These are phyloP conservation scores for Pavo muticus DNA, from an alignment of 2,113 vertebrate genomes.

Conservation along the genomic window DNA sequence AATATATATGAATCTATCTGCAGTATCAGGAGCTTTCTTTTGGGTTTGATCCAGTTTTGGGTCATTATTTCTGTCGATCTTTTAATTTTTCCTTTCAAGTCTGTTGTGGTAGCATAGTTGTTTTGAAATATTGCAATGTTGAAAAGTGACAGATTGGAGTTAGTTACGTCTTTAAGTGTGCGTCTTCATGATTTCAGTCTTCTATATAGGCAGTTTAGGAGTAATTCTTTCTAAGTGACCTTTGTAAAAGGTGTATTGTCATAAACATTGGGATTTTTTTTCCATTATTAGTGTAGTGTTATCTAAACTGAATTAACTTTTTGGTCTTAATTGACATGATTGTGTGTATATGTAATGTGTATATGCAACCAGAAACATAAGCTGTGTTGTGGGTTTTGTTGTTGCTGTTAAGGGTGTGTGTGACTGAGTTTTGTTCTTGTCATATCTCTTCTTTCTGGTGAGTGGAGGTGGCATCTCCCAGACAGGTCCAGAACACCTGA, in stretches of 20 bases:
- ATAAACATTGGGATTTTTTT: neutral
- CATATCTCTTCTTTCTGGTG: neutral
- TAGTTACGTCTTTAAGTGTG: neutral
- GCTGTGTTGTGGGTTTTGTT: neutral
- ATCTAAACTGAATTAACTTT: neutral
- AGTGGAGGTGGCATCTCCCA: neutral
- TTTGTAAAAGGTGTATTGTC: neutral
- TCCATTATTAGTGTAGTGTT: neutral
- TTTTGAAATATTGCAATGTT: neutral
- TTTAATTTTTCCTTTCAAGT: neutral
- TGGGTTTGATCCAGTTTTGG: neutral
- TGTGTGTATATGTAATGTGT: neutral
- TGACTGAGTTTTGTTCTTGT: neutral
- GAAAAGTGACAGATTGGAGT: neutral
- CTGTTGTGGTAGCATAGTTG: neutral
- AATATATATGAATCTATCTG: rapidly evolving
- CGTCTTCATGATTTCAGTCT: neutral
- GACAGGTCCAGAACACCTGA: neutral
- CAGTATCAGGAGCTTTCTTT: neutral
- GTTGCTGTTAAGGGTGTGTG: neutral
- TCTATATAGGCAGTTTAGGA: neutral
- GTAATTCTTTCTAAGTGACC: neutral
- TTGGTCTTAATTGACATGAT: neutral
- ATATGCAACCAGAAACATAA: neutral
- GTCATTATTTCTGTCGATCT: neutral